These are phyloP conservation scores for Campopleginae sp. DNA, from an alignment of 2,888 invertebrate species.

Conservation along the genomic window DNA sequence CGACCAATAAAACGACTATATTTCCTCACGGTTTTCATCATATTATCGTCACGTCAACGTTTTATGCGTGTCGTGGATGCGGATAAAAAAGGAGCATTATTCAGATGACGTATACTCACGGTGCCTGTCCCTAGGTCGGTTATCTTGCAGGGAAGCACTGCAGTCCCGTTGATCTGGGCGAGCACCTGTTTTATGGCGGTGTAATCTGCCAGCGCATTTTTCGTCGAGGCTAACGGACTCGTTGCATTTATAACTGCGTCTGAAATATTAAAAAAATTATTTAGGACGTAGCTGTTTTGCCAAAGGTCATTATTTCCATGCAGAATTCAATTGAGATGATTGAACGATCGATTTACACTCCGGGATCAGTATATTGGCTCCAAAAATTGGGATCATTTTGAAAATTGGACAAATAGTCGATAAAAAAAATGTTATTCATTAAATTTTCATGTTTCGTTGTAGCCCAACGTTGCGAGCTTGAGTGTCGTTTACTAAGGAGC, in stretches of 20 bases:
- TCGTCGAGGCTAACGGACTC: conserved; percentile 22
- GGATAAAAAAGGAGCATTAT: neutral
- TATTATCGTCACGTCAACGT: conserved; percentile 5
- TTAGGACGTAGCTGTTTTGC: too few relatives aligned
- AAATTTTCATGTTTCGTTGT: too few relatives aligned
- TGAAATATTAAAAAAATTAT: conserved; percentile 57
- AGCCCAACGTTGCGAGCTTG: too few relatives aligned
- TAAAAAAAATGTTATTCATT: too few relatives aligned
- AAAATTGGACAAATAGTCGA: too few relatives aligned
- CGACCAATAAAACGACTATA: conserved; percentile 9
- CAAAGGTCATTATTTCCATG: too few relatives aligned
- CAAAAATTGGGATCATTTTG: too few relatives aligned
- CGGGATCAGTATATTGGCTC: too few relatives aligned
- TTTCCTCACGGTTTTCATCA: neutral
- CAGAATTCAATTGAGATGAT: too few relatives aligned
- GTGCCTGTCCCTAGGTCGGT: conserved; percentile 88
- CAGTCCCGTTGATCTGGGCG: conserved; percentile 88
- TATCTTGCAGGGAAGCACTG: conserved; percentile 88
- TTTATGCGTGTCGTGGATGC: neutral
- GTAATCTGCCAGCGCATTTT: conserved; percentile 35
- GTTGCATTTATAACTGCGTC: conserved; percentile 62
- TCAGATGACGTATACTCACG: conserved; percentile 83
- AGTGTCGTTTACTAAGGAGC: neutral
- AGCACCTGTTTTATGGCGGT: conserved; percentile 85
- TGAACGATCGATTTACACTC: too few relatives aligned